phyloP scores from a whole-genome alignment of 2,113 vertebrate genomes.

The Oreochromis tanganicae region DNA sequence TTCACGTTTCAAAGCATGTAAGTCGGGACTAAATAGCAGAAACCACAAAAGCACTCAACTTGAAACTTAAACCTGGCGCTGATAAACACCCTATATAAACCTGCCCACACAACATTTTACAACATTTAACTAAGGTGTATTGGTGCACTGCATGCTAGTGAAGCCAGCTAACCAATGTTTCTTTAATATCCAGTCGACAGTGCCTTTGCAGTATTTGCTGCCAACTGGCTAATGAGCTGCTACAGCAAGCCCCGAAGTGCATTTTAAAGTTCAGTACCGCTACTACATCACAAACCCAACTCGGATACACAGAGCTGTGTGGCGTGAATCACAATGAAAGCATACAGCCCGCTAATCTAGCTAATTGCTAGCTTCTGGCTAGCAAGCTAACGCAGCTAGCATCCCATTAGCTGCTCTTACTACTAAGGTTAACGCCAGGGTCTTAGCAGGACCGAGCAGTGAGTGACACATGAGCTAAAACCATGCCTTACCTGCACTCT shows the following conservation, averaged over 20 bases:
- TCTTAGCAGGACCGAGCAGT: neutral
- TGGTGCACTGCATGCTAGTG: neutral
- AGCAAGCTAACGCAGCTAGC: conserved; percentile 16
- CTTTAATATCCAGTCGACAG: neutral
- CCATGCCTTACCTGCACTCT: neutral
- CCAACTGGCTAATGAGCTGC: neutral
- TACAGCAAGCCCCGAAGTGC: neutral
- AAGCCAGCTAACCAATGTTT: neutral
- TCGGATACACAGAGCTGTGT: too few species aligned
- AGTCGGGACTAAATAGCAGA: neutral
- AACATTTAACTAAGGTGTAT: neutral
- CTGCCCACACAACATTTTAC: neutral
- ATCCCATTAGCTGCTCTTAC: neutral
- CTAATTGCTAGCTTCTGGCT: neutral
- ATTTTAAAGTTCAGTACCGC: neutral
- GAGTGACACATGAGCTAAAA: neutral
- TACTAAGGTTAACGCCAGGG: neutral
- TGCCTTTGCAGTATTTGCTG: neutral
- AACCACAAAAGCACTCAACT: neutral
- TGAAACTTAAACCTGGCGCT: neutral
- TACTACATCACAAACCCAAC: neutral
- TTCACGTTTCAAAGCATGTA: neutral
- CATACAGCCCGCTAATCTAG: neutral
- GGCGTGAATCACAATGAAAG: neutral
- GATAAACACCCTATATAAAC: neutral